Percentiles rank a stretch among this genome's conserved stretches.
These are phyloP conservation scores for Gephyroberyx darwinii DNA, from an alignment of 2,797 vertebrate genomes.

Conservation along the genomic window DNA sequence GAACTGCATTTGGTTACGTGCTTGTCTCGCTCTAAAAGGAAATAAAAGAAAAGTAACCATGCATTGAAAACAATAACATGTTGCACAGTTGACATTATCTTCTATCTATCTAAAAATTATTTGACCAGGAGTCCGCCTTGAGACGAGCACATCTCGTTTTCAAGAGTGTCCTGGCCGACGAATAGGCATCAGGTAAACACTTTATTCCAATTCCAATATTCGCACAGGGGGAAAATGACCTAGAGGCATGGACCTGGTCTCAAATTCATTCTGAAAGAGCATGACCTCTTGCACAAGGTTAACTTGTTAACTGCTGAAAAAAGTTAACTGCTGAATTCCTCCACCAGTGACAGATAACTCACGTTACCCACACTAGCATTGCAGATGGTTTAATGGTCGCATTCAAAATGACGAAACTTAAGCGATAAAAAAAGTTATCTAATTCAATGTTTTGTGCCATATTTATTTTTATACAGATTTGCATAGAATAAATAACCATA, in stretches of 20 bases:
- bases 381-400: conserved; percentile 62
- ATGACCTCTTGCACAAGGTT: conserved; percentile 66
- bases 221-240: conserved; percentile 77
- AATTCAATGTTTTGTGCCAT: conserved; percentile 69
- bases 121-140: conserved; percentile 90
- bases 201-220: conserved; percentile 82
- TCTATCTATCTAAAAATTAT: conserved; percentile 89
- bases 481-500: conserved; percentile 51
- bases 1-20: conserved; percentile 84
- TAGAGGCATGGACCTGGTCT: conserved; percentile 74
- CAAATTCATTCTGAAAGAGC: conserved; percentile 71
- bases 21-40: conserved; percentile 79
- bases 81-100: conserved; percentile 87
- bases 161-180: conserved; percentile 89
- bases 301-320: conserved; percentile 70
- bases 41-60: conserved; percentile 77
- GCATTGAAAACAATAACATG: conserved; percentile 84
- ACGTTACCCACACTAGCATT: conserved; percentile 66
- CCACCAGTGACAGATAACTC: conserved; percentile 68
- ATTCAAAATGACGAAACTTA: conserved; percentile 57
- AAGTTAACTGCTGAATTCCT: conserved; percentile 68
- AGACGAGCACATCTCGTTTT: conserved; percentile 91
- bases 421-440: conserved; percentile 68
- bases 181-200: conserved; percentile 89
- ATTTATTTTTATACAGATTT: conserved; percentile 46